Base-by-base conservation (phyloP, 2,113 vertebrate species). In the Erythrocercus mccallii region DNA sequence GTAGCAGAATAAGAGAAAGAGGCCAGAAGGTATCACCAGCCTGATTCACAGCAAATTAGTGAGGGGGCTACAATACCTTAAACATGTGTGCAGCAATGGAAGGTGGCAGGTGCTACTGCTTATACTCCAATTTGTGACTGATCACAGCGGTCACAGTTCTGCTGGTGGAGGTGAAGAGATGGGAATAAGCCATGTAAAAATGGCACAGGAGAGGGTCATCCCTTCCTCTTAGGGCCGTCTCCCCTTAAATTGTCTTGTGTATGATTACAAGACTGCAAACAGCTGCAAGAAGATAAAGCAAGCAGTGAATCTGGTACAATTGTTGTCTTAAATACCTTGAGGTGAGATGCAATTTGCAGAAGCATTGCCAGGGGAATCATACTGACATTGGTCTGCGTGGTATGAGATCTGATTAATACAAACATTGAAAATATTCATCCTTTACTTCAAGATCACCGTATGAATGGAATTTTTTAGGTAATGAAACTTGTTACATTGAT, bases 71-170 rank as follows among this genome's bases (percentile, higher is more conserved):
- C 15, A 27, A 12, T 12, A 33, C 11, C 15, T 58, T 40, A 45
- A 44, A 70, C 0, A 2, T 3, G 19, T 31, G 19, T 22, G 19
- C 20, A 51, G 10, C 5, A 17, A 21, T 35, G 21, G 28, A 53
- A 73, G 38, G 60, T 37, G 35, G 22, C 3, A 33, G 14, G 8
- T 68, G 24, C 44, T 22, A 16, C 37, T 89, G 4, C 8, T 56
- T 27, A 31, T 2, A 44, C 28, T 28, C 17, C 22, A 48, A 0
- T 0, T 54, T n/a, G 37, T 22, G 81, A n/a, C 66, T 89, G 30
- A 12, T 64, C 18, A 38, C 27, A 42, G 58, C 2, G 1, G 5
- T 93, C 5, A n/a, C 7, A n/a, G 10, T 64, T 89, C n/a, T 74
- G 28, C 25, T 11, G 1, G 13, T 30, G 38, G 10, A 72, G 9